Evolutionary conservation across 2,888 invertebrate species (phyloP), one percentile per base, ranked within the genome.

Genomic region (Apodemia mormo): DNA sequence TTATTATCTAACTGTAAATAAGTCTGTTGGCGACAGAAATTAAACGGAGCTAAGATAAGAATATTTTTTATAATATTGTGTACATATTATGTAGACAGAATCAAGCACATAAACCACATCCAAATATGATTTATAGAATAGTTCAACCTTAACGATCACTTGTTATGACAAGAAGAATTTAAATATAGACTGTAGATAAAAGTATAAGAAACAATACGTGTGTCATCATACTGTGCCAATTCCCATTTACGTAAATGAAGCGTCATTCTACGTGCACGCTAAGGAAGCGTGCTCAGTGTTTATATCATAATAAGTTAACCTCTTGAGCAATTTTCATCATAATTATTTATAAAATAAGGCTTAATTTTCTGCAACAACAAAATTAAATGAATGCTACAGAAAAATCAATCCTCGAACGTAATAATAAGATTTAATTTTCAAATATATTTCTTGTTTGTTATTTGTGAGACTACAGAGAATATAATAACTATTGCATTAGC

Each of bases 231-330:
- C 67, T 75, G 80, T 29, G 77, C 77, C 70, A 81, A 72, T 80
- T 78, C 71, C 52, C 52, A 72, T 73, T 71, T 74, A 75, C 75
- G 75, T 72, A 72, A 65, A 73, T 66, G 70, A 70, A 67, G 56
- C 74, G 74, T 77, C 79, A 78, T 54, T 54, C 56, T 52, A 69
- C 49, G 5, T 49, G 14, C 84, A 85, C 81, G 83, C 75, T 68
- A 12, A 56, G 4, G 67, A 45, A 68, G 78, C 84, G 78, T 83
- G 83, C 61, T 45, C 40, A 71, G 74, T 75, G 75, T 67, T 29
- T 30, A 58, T 9, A 58, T 58, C 29, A 58, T 30, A 45, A 45
- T 30, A 29, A 56, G 7, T 29, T 14, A 29, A 30, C 30, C 5
- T 58, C 58, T 58, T 30, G 30, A 1, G 3, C 58, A 58, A 61